These are phyloP conservation scores for Maniola hyperantus DNA, from an alignment of 2,888 invertebrate genomes.

Conservation along the genomic window DNA sequence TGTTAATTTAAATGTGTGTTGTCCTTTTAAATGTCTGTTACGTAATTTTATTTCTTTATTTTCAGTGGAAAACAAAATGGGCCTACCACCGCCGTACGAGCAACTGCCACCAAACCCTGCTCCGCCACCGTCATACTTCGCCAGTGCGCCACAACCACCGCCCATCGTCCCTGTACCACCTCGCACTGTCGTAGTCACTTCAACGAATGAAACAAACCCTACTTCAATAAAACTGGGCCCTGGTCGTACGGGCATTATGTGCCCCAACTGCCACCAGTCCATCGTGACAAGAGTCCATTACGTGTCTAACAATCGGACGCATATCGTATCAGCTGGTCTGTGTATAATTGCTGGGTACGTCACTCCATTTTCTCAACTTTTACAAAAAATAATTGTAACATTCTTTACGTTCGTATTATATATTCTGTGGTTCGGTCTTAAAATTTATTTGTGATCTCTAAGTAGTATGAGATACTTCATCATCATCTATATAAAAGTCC, in stretches of 20 bases:
- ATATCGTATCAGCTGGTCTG: conserved; percentile 72
- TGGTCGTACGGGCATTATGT: conserved; percentile 69
- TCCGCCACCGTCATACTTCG: conserved; percentile 75
- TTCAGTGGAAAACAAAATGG: conserved; percentile 80
- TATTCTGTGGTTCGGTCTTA: no score
- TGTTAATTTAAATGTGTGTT: no score
- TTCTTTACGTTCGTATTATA: neutral
- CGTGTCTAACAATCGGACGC: conserved; percentile 73
- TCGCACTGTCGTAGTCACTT: conserved; percentile 66
- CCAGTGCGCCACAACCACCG: conserved; percentile 67
- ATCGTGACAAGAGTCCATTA: conserved; percentile 72
- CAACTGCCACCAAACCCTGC: conserved; percentile 63
- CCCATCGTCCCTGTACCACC: conserved; percentile 48
- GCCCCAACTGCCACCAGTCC: conserved; percentile 66
- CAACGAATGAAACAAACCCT: conserved; percentile 42
- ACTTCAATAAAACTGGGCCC: conserved; percentile 61
- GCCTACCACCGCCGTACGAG: conserved; percentile 73
- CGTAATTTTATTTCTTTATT: conserved; percentile 33
- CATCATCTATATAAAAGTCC: no score
- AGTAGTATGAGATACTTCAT: no score
- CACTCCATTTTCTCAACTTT: conserved; percentile 3
- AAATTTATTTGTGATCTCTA: no score
- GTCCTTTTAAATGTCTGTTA: neutral
- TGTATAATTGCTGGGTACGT: conserved; percentile 73
- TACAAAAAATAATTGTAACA: no score